A percentile compares a stretch with the other conserved stretches of the same genome.
Evolutionary conservation across 1,140 invertebrate species (phyloP).

Genomic region (Zeugodacus cucurbitae): DNA sequence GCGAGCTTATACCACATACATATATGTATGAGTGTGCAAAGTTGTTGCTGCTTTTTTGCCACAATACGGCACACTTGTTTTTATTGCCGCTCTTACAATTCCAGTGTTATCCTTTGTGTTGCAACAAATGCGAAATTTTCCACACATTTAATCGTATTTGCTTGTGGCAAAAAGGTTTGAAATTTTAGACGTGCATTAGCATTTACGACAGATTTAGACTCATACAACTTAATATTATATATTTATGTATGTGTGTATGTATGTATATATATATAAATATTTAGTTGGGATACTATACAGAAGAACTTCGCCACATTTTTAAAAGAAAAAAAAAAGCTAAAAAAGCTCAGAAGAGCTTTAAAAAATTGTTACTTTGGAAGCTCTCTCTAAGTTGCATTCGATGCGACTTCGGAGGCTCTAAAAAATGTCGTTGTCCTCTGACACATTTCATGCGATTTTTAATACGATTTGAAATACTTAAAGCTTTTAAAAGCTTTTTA

Average conservation of each 20-base stretch:
- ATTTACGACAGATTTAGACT: background rate
- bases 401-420: too few species aligned
- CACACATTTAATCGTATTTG: slow-evolving; percentile 46
- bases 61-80: background rate
- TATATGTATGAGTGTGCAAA: background rate
- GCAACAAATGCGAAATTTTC: slow-evolving; percentile 48
- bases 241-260: background rate
- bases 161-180: slow-evolving; percentile 31
- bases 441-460: too few species aligned
- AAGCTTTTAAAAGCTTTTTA: too few species aligned
- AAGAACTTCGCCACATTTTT: too few species aligned
- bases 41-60: background rate
- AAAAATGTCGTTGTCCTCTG: too few species aligned
- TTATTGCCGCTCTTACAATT: background rate
- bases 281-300: too few species aligned
- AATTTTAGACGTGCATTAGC: slow-evolving; percentile 3
- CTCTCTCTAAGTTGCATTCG: too few species aligned
- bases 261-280: background rate
- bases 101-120: slow-evolving; percentile 43
- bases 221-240: background rate
- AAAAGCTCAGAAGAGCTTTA: too few species aligned
- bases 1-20: background rate
- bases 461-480: too few species aligned
- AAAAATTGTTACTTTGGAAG: too few species aligned
- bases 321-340: too few species aligned